A percentile compares a stretch with the other conserved stretches of the same genome.
phyloP scores from a whole-genome alignment of 1,140 invertebrate species.

The Dendrolimus punctatus region DNA sequence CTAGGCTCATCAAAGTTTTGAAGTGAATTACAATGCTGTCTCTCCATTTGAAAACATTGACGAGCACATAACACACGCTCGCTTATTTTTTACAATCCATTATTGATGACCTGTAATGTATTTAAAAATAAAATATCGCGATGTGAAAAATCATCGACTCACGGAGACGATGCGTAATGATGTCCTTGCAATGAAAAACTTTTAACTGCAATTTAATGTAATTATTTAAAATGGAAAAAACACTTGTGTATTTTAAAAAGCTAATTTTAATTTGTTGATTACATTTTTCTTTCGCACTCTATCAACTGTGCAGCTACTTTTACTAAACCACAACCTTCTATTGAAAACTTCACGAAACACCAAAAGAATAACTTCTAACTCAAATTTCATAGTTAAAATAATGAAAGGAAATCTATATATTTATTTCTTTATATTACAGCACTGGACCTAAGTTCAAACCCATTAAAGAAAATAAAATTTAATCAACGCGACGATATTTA shows the following conservation, averaged over 20 bases:
- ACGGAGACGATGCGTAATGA: conserved; percentile 22
- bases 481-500: conserved; percentile 64
- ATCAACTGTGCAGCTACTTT: conserved; percentile 69
- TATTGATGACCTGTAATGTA: conserved; percentile 58
- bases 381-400: conserved; percentile 34
- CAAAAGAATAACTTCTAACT: conserved; percentile 39
- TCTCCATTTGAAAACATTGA: conserved; percentile 59
- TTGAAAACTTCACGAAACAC: conserved; percentile 64
- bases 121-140: conserved; percentile 63
- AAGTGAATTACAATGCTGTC: conserved; percentile 65
- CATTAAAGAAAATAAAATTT: conserved; percentile 64
- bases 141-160: conserved; percentile 44
- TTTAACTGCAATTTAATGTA: conserved; percentile 3
- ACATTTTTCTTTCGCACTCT: conserved; percentile 64
- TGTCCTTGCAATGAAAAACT: conserved; percentile 19
- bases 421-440: conserved; percentile 36
- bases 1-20: conserved; percentile 68
- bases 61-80: conserved; percentile 57
- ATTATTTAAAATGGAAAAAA: too few relatives aligned
- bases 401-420: conserved; percentile 27
- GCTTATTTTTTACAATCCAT: conserved; percentile 55
- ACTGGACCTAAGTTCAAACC: conserved; percentile 45
- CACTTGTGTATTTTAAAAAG: too few relatives aligned
- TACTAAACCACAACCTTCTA: conserved; percentile 65
- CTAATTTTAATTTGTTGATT: conserved; percentile 10